Percentiles rank a stretch among this genome's conserved stretches.
Evolutionary conservation across 2,888 invertebrate genomes (phyloP).

Genomic region (Lasioglossum zephyrum): DNA sequence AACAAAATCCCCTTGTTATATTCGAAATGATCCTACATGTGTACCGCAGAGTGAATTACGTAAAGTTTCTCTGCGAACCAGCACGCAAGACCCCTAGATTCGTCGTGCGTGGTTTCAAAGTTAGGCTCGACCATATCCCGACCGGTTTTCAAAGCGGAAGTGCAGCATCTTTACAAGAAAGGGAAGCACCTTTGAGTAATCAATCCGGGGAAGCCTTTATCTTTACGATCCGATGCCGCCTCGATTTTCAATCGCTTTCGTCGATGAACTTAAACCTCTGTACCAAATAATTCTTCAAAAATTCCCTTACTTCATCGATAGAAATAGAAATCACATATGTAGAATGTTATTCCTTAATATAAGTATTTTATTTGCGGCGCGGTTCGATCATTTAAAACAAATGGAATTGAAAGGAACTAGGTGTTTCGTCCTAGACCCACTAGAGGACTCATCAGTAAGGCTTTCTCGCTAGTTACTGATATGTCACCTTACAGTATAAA

Average conservation of each 20-base stretch:
- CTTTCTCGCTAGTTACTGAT: no score
- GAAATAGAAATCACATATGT: no score
- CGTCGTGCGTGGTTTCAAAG: slow-evolving; percentile 22
- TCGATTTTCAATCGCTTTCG: slow-evolving; percentile 1
- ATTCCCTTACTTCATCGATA: background rate
- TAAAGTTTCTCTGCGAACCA: slow-evolving; percentile 6
- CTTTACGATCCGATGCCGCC: background rate
- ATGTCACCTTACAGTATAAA: no score
- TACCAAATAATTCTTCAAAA: background rate
- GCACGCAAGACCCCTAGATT: slow-evolving; percentile 22
- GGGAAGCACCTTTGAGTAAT: slow-evolving; percentile 42
- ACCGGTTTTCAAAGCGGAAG: slow-evolving; percentile 55
- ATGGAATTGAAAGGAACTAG: no score
- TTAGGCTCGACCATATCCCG: slow-evolving; percentile 33
- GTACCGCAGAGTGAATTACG: background rate
- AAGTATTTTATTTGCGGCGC: no score
- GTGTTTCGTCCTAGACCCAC: no score
- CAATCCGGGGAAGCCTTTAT: slow-evolving; percentile 34
- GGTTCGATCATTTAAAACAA: no score
- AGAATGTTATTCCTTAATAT: no score
- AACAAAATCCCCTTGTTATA: background rate
- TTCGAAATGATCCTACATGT: background rate
- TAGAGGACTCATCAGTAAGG: no score
- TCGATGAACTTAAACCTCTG: background rate
- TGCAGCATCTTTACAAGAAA: slow-evolving; percentile 40